phyloP scores from a whole-genome alignment of 2,797 vertebrate genomes.

The Macroramphosus scolopax region DNA sequence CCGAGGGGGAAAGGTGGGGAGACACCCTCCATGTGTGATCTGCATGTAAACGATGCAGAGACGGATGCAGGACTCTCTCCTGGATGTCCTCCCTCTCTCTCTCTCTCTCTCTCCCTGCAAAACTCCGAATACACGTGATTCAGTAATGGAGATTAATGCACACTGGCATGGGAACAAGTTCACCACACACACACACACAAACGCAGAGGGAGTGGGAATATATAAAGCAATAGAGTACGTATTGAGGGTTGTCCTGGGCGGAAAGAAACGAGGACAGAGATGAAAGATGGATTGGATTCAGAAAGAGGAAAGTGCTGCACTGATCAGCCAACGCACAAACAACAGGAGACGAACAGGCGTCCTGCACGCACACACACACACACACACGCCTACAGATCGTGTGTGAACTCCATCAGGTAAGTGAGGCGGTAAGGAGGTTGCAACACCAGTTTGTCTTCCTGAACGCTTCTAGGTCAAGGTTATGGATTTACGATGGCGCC shows the following conservation, averaged over 20 bases:
- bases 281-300: conserved; percentile 23
- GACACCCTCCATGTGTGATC: conserved; percentile 32
- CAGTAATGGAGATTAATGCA: conserved; percentile 67
- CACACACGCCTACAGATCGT: conserved; percentile 5
- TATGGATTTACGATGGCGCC: conserved; percentile 24
- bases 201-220: conserved; percentile 13
- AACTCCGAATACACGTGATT: conserved; percentile 42
- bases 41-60: conserved; percentile 13
- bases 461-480: conserved; percentile 34
- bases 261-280: conserved; percentile 7
- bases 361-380: conserved; percentile 8
- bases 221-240: conserved; percentile 15
- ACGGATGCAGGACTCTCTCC: conserved; percentile 6
- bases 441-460: conserved; percentile 12
- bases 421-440: conserved; percentile 12
- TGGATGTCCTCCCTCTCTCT: conserved; percentile 22
- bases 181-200: conserved; percentile 6
- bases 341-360: conserved; percentile 1
- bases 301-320: conserved; percentile 2
- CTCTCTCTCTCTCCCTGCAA: conserved; percentile 21
- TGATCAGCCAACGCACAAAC: conserved; percentile 9
- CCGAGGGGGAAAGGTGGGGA: conserved; percentile 36
- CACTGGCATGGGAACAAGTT: conserved; percentile 36
- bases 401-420: conserved; percentile 16
- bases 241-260: conserved; percentile 8